Evolutionary conservation across 2,113 vertebrate genomes (phyloP).

Genomic region (Collichthys lucidus): DNA sequence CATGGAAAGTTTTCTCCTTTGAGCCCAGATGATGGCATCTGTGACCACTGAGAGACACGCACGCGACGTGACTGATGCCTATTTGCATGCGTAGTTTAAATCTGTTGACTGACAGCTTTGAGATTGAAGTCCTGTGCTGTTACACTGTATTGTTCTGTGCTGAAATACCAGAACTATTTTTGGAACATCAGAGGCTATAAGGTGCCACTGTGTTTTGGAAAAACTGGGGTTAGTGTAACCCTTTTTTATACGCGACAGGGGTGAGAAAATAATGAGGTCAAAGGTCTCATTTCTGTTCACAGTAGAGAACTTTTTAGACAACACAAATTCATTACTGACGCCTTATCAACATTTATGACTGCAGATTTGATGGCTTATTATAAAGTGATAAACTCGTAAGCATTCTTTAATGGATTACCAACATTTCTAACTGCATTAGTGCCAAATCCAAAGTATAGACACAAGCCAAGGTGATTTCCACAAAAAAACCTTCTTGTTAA

Average conservation of each 20-base stretch:
- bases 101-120: conserved; percentile 36
- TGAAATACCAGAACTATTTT: conserved; percentile 45
- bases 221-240: not conserved
- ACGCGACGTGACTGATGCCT: conserved; percentile 23
- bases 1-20: conserved; percentile 58
- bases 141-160: conserved; percentile 18
- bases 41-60: conserved; percentile 21
- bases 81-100: conserved; percentile 30
- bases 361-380: not conserved
- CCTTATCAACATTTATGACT: not conserved
- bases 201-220: conserved; percentile 32
- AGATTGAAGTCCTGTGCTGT: conserved; percentile 6
- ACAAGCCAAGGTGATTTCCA: not conserved
- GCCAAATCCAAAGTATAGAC: not conserved
- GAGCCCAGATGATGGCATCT: conserved; percentile 21
- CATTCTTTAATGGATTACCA: not conserved
- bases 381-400: not conserved
- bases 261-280: conserved; percentile 1
- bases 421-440: not conserved
- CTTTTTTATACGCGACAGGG: not conserved
- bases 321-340: no score
- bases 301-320: not conserved
- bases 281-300: not conserved
- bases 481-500: no score
- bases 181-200: not conserved